Percentiles rank a stretch among this genome's conserved stretches.
phyloP scores from a whole-genome alignment of 1,140 invertebrate species.

The Bombus affinis region DNA sequence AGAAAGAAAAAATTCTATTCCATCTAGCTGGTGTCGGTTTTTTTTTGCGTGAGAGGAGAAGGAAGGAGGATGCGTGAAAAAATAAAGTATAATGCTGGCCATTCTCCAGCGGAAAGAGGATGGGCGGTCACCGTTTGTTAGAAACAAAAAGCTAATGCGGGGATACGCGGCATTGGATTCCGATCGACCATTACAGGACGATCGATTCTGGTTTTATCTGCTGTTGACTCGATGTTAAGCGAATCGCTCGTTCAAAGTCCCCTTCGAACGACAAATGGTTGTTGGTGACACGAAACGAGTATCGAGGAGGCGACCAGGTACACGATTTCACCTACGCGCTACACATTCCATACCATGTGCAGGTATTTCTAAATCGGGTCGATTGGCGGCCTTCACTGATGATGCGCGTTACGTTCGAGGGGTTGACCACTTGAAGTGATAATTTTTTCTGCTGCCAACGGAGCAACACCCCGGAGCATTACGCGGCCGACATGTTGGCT shows the following conservation, averaged over 20 bases:
- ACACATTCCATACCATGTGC: neutral
- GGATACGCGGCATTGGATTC: conserved; percentile 63
- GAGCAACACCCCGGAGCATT: conserved; percentile 60
- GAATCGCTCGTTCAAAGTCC: conserved; percentile 59
- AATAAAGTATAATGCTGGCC: conserved; percentile 40
- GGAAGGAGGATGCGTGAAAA: conserved; percentile 39
- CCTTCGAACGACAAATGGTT: conserved; percentile 60
- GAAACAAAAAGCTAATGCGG: conserved; percentile 62
- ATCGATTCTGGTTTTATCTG: conserved; percentile 70
- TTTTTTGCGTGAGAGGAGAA: neutral
- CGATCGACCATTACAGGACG: conserved; percentile 59
- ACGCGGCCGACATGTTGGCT: conserved; percentile 41
- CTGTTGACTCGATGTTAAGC: conserved; percentile 70
- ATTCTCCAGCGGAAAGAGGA: conserved; percentile 13
- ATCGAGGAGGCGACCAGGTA: conserved; percentile 20
- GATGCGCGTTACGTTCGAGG: conserved; percentile 21
- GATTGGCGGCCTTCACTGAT: neutral
- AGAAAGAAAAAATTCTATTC: neutral
- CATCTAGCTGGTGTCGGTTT: neutral
- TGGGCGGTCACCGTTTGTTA: conserved; percentile 58
- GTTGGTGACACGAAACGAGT: conserved; percentile 55
- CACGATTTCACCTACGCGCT: neutral
- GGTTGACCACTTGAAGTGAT: conserved; percentile 61
- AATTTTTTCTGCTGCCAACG: conserved; percentile 63
- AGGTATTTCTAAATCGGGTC: neutral